Conservation (phyloP, 1,140 invertebrate genomes). For the Cyrtorhinus lividipennis region DNA sequence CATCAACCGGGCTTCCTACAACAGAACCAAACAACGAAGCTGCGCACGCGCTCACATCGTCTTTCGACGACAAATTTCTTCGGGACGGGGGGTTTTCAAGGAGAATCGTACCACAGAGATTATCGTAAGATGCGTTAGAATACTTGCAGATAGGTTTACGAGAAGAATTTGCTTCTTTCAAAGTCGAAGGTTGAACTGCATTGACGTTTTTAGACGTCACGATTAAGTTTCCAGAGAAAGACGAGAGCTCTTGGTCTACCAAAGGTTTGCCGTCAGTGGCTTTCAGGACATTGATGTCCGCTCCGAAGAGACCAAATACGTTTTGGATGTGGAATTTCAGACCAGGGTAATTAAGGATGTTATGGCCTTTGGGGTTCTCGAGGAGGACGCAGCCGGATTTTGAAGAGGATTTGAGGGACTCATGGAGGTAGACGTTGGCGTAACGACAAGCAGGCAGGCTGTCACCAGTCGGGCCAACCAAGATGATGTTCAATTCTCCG, state of each 20-base stretch:
- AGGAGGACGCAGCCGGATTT: neutral
- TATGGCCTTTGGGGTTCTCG: slow-evolving; percentile 4
- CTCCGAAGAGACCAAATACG: neutral
- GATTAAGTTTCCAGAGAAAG: slow-evolving; percentile 1
- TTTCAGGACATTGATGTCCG: neutral
- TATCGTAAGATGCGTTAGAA: neutral
- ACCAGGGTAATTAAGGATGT: neutral
- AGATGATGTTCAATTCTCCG: neutral
- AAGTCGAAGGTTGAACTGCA: neutral
- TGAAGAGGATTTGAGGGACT: neutral
- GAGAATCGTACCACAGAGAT: neutral
- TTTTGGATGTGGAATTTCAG: neutral
- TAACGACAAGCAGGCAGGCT: neutral
- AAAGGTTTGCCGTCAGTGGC: neutral
- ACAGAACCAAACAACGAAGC: neutral
- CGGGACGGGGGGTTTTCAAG: neutral
- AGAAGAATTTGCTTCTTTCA: neutral
- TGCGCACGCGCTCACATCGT: neutral
- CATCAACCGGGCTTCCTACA: neutral
- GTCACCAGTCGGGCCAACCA: neutral
- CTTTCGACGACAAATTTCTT: neutral
- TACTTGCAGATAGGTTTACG: neutral
- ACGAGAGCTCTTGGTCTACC: neutral
- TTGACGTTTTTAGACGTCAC: neutral
- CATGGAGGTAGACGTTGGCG: slow-evolving; percentile 1